A percentile compares a stretch with the other conserved stretches of the same genome.
These are phyloP conservation scores for Syngnathus floridae DNA, from an alignment of 2,113 vertebrate species.

Conservation along the genomic window DNA sequence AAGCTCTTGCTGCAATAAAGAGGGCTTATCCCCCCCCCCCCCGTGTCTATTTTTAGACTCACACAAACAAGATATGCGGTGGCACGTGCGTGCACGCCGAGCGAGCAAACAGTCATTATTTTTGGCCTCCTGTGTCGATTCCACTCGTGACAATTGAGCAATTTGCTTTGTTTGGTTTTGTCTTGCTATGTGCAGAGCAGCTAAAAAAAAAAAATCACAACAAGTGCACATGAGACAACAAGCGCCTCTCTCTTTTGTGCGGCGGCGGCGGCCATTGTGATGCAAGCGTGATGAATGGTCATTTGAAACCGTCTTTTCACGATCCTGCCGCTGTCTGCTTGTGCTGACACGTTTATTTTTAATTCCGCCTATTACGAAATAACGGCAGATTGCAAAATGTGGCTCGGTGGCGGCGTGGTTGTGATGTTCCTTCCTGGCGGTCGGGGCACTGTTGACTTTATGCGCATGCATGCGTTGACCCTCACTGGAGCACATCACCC, in stretches of 20 bases:
- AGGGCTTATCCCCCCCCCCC: conserved; percentile 54
- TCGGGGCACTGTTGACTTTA: conserved; percentile 15
- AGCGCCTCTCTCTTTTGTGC: conserved; percentile 23
- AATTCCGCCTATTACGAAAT: conserved; percentile 30
- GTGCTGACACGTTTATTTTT: conserved; percentile 33
- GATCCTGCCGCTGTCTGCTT: conserved; percentile 24
- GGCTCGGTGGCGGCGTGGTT: neutral
- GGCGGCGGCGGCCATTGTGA: conserved; percentile 18
- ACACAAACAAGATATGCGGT: conserved; percentile 39
- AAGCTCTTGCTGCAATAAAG: conserved; percentile 63
- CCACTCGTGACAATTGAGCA: conserved; percentile 32
- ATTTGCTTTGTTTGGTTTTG: conserved; percentile 1
- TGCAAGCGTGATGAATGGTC: conserved; percentile 19
- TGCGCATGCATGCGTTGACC: conserved; percentile 18
- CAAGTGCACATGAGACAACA: conserved; percentile 29
- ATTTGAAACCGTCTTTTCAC: conserved; percentile 34
- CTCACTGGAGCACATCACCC: neutral
- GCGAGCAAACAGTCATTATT: conserved; percentile 59
- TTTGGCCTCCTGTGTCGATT: conserved; percentile 47
- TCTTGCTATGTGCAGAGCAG: conserved; percentile 13
- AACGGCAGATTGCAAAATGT: conserved; percentile 40
- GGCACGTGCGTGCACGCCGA: conserved; percentile 36
- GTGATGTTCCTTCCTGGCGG: conserved; percentile 30
- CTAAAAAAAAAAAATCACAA: conserved; percentile 40
- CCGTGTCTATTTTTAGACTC: conserved; percentile 61